Base-by-base conservation (phyloP, 1,140 invertebrate species). In the Drosophila sechellia region DNA sequence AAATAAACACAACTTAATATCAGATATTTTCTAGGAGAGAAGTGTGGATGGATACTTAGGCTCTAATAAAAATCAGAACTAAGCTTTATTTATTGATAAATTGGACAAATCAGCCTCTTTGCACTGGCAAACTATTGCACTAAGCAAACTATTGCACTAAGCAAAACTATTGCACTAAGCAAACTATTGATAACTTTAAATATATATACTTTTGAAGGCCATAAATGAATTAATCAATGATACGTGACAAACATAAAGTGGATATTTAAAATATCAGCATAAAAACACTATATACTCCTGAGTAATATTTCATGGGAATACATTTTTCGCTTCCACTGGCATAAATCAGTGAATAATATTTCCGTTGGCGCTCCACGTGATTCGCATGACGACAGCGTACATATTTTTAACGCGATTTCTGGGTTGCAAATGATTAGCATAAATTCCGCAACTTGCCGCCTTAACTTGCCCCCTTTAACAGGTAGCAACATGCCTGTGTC, bases 401-500 rank as follows among this genome's bases (percentile, higher is more conserved):
- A 64, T 75, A 74, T 65, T 75, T 75, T 31, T 56, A 74, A 56
- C 70, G 57, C 59, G 59, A 63, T 58, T 74, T 55, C 25, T 56
- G 37, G 25, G 40, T 27, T 64, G 25, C 55, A 76, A 87, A 89
- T 89, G 76, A 87, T 87, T 87, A 89, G 79, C 84, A 87, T 87
- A 87, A 77, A 87, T 81, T 87, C 80, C 56, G 64, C 59, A 64
- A 61, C 73, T 73, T 74, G 63, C 34, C 35, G 53, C 34, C 25
- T 35, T 58, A 74, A 59, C 65, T 65, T 42, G 22, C 31, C 34
- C 40, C 17, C 15, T 64, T 49, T 10, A 31, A 22, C 25, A 39
- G n/a, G 20, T 15, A 55, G 27, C 43, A 64, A 52, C 43, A 64
- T 15, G 66, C 39, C 50, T 55, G 55, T 52, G 55, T 52, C 70